Evolutionary conservation across 2,113 vertebrate species (phyloP).

Genomic region (Hippotragus niger): DNA sequence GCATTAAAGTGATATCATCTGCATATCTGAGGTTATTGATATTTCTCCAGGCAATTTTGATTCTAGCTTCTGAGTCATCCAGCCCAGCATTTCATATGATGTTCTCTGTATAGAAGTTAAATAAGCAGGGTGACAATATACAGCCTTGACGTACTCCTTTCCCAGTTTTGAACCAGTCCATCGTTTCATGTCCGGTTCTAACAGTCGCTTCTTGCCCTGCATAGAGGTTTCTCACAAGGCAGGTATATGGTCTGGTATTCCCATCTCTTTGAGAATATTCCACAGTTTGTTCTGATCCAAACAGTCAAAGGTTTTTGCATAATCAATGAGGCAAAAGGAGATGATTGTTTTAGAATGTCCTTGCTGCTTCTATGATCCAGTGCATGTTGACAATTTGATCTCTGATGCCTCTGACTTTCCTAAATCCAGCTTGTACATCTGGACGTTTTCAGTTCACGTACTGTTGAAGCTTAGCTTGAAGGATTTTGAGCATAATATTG

Average conservation of each 20-base stretch:
- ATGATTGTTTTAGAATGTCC: background rate
- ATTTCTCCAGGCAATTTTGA: background rate
- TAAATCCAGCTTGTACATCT: background rate
- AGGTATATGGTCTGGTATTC: background rate
- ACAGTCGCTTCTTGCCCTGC: background rate
- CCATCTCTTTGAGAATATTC: background rate
- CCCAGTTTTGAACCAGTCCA: background rate
- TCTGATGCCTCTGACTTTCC: background rate
- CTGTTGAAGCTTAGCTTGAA: background rate
- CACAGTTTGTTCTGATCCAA: background rate
- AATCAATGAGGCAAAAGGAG: background rate
- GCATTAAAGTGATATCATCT: background rate
- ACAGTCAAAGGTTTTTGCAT: background rate
- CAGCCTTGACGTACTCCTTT: background rate
- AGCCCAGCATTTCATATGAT: background rate
- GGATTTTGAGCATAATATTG: background rate
- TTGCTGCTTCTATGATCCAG: background rate
- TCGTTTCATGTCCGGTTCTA: background rate
- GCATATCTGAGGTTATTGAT: background rate
- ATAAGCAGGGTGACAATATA: background rate
- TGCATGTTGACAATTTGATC: background rate
- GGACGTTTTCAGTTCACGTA: background rate
- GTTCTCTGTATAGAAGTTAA: background rate
- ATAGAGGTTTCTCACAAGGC: background rate
- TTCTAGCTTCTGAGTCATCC: background rate